Percentiles rank a stretch among this genome's conserved stretches.
Conservation (phyloP, 2,888 invertebrate species). For the Xanthorhoe designata region DNA sequence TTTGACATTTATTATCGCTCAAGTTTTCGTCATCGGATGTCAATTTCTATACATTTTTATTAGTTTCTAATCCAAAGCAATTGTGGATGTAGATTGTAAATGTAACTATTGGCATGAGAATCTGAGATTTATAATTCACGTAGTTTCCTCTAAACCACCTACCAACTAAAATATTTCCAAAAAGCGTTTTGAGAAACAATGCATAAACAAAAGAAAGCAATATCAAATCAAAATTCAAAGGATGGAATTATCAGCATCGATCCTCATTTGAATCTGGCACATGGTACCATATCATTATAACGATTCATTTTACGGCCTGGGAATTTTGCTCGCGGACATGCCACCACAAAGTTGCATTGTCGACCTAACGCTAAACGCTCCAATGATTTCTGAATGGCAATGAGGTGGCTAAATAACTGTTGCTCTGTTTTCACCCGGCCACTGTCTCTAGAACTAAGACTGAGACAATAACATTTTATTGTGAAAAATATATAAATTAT, state of each 20-base stretch:
- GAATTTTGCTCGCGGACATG: slow-evolving; percentile 59
- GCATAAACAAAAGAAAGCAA: slow-evolving; percentile 26
- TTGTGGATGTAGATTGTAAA: too few species aligned
- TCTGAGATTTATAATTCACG: too few species aligned
- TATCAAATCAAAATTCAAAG: slow-evolving; percentile 65
- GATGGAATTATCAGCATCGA: slow-evolving; percentile 66
- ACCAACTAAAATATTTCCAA: neutral
- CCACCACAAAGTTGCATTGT: slow-evolving; percentile 50
- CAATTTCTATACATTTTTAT: too few species aligned
- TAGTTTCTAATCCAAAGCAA: too few species aligned
- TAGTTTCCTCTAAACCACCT: neutral
- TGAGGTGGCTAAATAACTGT: slow-evolving; percentile 44
- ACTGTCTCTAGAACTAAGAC: slow-evolving; percentile 22
- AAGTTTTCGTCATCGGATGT: too few species aligned
- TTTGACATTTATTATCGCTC: too few species aligned
- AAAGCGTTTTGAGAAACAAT: neutral
- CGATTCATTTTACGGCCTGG: slow-evolving; percentile 66
- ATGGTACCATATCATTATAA: slow-evolving; percentile 65
- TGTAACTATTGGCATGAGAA: too few species aligned
- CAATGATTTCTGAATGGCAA: slow-evolving; percentile 62
- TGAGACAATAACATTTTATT: slow-evolving; percentile 17
- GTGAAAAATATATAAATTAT: slow-evolving; percentile 5
- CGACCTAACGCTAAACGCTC: slow-evolving; percentile 54
- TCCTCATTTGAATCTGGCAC: slow-evolving; percentile 64
- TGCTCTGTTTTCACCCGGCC: slow-evolving; percentile 21